Conservation (phyloP, 1,140 invertebrate genomes). For the Neomicropteryx cornuta region DNA sequence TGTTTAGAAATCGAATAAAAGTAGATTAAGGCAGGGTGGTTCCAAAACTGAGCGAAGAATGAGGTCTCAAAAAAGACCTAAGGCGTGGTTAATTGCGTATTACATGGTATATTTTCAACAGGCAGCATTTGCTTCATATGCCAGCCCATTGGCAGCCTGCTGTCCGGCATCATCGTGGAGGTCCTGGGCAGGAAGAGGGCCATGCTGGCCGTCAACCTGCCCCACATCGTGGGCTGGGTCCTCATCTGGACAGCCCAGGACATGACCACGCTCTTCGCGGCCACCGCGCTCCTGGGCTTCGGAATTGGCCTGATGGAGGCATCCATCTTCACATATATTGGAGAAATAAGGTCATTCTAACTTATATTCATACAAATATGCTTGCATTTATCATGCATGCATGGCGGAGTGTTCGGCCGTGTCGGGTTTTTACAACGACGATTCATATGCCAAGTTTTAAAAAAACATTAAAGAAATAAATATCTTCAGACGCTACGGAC, state of each 20-base stretch:
- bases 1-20: too few relatives aligned
- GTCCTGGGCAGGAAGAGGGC: conserved; percentile 50
- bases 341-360: conserved; percentile 34
- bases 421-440: too few relatives aligned
- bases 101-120: too few relatives aligned
- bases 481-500: too few relatives aligned
- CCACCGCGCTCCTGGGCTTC: conserved; percentile 29
- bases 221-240: conserved; percentile 54
- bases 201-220: conserved; percentile 55
- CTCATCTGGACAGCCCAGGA: conserved; percentile 45
- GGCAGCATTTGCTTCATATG: conserved; percentile 58
- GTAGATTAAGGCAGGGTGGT: too few relatives aligned
- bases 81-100: too few relatives aligned
- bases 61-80: too few relatives aligned
- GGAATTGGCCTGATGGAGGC: conserved; percentile 45
- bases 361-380: neutral
- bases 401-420: too few relatives aligned
- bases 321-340: conserved; percentile 42
- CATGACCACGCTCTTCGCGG: conserved; percentile 27
- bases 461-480: too few relatives aligned
- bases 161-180: conserved; percentile 54
- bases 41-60: too few relatives aligned
- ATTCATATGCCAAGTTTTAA: too few relatives aligned
- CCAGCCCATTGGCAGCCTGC: conserved; percentile 55
- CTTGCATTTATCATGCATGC: neutral